These are phyloP conservation scores for Euclidia mi DNA, from an alignment of 2,888 invertebrate genomes.

Conservation along the genomic window DNA sequence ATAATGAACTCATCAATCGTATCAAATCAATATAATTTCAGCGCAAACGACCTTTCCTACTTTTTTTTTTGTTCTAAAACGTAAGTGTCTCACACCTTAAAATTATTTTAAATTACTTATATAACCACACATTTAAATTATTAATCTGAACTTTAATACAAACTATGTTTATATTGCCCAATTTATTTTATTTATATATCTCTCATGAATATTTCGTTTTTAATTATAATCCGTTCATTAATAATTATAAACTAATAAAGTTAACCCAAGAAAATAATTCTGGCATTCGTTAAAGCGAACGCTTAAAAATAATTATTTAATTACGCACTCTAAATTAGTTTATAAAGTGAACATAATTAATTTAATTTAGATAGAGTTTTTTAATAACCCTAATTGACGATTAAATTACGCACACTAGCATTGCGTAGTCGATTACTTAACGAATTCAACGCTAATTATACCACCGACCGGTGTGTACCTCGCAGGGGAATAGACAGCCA, in stretches of 20 bases:
- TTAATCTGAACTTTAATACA: background rate
- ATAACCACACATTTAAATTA: background rate
- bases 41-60: too few relatives aligned
- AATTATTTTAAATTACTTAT: constrained; percentile 4
- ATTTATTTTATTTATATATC: too few relatives aligned
- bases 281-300: constrained; percentile 21
- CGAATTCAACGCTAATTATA: constrained; percentile 47
- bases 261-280: constrained; percentile 38
- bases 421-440: constrained; percentile 49
- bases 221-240: constrained; percentile 11
- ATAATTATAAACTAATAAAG: constrained; percentile 20
- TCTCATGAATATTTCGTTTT: too few relatives aligned
- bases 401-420: constrained; percentile 60
- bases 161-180: background rate
- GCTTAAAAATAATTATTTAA: constrained; percentile 47
- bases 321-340: constrained; percentile 64
- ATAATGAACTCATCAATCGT: too few relatives aligned
- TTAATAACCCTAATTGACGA: constrained; percentile 69
- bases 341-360: constrained; percentile 66
- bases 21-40: too few relatives aligned
- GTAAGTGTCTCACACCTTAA: too few relatives aligned
- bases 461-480: constrained; percentile 31
- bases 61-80: too few relatives aligned
- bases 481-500: constrained; percentile 42
- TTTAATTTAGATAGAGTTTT: constrained; percentile 64